Evolutionary conservation across 2,888 invertebrate species (phyloP).

Genomic region (Himalopsyche japonica): DNA sequence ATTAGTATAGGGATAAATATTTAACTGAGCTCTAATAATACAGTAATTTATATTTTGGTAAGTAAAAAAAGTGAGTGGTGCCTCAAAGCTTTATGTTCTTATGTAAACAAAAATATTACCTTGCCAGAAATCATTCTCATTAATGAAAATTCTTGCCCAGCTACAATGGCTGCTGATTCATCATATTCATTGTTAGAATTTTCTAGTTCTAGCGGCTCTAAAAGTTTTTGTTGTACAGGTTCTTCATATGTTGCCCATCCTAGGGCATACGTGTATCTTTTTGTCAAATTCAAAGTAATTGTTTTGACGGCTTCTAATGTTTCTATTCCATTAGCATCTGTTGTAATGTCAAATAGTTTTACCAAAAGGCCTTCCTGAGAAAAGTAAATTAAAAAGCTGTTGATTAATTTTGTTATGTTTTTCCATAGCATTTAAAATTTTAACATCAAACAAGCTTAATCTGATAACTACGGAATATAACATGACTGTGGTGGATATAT

Average conservation of each 20-base stretch:
- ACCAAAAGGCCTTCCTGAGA: slow-evolving; percentile 52
- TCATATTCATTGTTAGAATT: slow-evolving; percentile 71
- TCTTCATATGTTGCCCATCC: slow-evolving; percentile 55
- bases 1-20: no score
- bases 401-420: no score
- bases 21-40: neutral
- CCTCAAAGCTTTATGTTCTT: neutral
- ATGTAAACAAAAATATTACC: slow-evolving; percentile 51
- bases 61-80: no score
- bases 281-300: slow-evolving; percentile 50
- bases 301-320: slow-evolving; percentile 42
- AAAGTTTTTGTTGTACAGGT: slow-evolving; percentile 45
- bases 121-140: slow-evolving; percentile 84
- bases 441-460: no score
- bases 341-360: slow-evolving; percentile 46
- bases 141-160: slow-evolving; percentile 90
- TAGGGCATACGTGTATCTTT: slow-evolving; percentile 51
- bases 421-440: no score
- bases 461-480: no score
- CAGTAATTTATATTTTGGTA: neutral
- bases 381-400: neutral
- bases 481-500: no score
- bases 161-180: slow-evolving; percentile 74
- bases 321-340: neutral
- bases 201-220: slow-evolving; percentile 60